Evolutionary conservation across 2,797 vertebrate species (phyloP).

Genomic region (Girardinus metallicus): DNA sequence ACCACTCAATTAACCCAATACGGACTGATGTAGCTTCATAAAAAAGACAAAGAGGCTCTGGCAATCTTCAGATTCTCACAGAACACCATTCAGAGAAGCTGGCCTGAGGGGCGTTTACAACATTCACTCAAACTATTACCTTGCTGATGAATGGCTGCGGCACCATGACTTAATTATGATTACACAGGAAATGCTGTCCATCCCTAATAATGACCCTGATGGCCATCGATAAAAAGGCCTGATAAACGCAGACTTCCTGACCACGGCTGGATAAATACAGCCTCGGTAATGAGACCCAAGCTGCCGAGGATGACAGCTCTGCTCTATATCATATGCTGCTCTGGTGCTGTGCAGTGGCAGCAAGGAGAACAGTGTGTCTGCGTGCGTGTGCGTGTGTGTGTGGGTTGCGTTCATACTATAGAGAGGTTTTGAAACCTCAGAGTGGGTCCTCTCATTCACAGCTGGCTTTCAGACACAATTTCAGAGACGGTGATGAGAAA

Average conservation of each 20-base stretch:
- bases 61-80: conserved; percentile 32
- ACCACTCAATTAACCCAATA: conserved; percentile 25
- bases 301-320: conserved; percentile 73
- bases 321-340: conserved; percentile 74
- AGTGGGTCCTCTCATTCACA: conserved; percentile 43
- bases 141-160: conserved; percentile 68
- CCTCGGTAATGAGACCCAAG: conserved; percentile 74
- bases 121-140: conserved; percentile 66
- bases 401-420: conserved; percentile 7
- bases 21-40: conserved; percentile 29
- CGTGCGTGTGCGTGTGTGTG: neutral
- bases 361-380: neutral
- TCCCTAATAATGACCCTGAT: conserved; percentile 75
- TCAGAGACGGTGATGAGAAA: conserved; percentile 51
- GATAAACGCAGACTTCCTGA: conserved; percentile 81
- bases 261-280: conserved; percentile 74
- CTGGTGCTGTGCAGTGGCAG: conserved; percentile 53
- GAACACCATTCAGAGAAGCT: conserved; percentile 29
- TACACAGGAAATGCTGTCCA: conserved; percentile 79
- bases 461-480: conserved; percentile 43
- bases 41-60: conserved; percentile 37
- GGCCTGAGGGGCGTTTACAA: conserved; percentile 48
- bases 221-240: conserved; percentile 83
- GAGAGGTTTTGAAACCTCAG: conserved; percentile 45
- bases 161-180: conserved; percentile 77